phyloP scores from a whole-genome alignment of 2,113 vertebrate species.

The Pelobates fuscus region DNA sequence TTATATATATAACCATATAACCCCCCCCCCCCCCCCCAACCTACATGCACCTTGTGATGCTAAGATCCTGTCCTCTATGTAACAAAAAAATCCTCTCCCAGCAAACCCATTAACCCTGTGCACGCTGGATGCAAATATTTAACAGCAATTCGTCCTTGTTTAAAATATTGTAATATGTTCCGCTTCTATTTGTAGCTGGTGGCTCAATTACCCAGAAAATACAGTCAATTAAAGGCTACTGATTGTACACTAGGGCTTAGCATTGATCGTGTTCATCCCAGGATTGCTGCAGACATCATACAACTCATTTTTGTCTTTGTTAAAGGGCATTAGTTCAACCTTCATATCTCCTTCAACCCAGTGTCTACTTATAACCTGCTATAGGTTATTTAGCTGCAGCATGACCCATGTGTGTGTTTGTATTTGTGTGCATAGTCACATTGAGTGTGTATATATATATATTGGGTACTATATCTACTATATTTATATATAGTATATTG shows the following conservation, averaged over 20 bases:
- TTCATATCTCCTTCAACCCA: slow-evolving; percentile 72
- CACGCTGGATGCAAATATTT: no score
- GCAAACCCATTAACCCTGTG: no score
- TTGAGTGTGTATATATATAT: no score
- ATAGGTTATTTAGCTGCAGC: slow-evolving; percentile 76
- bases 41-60: no score
- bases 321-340: slow-evolving; percentile 87
- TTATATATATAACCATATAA: no score
- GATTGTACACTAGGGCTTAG: slow-evolving; percentile 83
- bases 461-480: no score
- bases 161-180: slow-evolving; percentile 80
- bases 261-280: slow-evolving; percentile 93
- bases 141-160: slow-evolving; percentile 71
- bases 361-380: slow-evolving; percentile 93
- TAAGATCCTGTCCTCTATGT: no score
- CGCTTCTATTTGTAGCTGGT: slow-evolving; percentile 79
- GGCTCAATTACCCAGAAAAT: slow-evolving; percentile 85
- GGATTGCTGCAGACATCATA: slow-evolving; percentile 88
- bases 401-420: no score
- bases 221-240: slow-evolving; percentile 89
- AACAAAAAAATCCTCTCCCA: no score
- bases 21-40: no score
- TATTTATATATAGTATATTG: no score
- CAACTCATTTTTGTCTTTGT: slow-evolving; percentile 90
- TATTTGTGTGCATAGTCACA: no score